Conservation (phyloP, 2,797 vertebrate genomes). For the Rhyacichthys aspro region DNA sequence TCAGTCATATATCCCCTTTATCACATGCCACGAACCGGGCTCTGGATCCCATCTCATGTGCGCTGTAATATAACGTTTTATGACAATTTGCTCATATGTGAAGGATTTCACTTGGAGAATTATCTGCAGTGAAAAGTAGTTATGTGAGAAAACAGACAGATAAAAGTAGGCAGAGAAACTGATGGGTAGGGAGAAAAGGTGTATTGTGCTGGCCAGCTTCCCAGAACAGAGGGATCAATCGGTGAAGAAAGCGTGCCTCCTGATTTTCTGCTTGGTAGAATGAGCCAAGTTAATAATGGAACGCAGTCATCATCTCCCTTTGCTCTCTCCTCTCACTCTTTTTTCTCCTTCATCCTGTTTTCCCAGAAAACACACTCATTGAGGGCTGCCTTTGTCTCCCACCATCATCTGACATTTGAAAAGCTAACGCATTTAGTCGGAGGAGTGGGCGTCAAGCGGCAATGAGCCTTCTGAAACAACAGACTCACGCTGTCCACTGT, state of each 20-base stretch:
- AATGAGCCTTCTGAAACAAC: slow-evolving; percentile 53
- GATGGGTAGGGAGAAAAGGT: slow-evolving; percentile 35
- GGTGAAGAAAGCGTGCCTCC: slow-evolving; percentile 49
- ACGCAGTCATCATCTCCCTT: slow-evolving; percentile 63
- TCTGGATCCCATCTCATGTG: slow-evolving; percentile 44
- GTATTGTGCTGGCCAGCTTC: slow-evolving; percentile 64
- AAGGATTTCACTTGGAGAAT: slow-evolving; percentile 51
- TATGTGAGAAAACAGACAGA: slow-evolving; percentile 60
- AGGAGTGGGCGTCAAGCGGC: slow-evolving; percentile 53
- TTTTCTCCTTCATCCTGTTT: slow-evolving; percentile 50
- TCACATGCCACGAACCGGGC: slow-evolving; percentile 48
- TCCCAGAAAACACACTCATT: slow-evolving; percentile 59
- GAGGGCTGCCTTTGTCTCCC: slow-evolving; percentile 46
- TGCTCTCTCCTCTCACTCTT: slow-evolving; percentile 23
- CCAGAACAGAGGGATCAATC: slow-evolving; percentile 65
- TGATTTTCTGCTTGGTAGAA: slow-evolving; percentile 63
- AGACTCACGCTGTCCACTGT: slow-evolving; percentile 43
- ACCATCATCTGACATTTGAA: slow-evolving; percentile 68
- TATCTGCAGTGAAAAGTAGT: slow-evolving; percentile 61
- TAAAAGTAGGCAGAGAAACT: slow-evolving; percentile 34
- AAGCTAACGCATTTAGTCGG: slow-evolving; percentile 61
- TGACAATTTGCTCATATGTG: slow-evolving; percentile 56
- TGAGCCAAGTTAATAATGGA: slow-evolving; percentile 69
- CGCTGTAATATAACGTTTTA: slow-evolving; percentile 57
- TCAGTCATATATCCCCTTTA: slow-evolving; percentile 62